Evolutionary conservation across 1,140 invertebrate genomes (phyloP).

Genomic region (Drosophila subobscura): DNA sequence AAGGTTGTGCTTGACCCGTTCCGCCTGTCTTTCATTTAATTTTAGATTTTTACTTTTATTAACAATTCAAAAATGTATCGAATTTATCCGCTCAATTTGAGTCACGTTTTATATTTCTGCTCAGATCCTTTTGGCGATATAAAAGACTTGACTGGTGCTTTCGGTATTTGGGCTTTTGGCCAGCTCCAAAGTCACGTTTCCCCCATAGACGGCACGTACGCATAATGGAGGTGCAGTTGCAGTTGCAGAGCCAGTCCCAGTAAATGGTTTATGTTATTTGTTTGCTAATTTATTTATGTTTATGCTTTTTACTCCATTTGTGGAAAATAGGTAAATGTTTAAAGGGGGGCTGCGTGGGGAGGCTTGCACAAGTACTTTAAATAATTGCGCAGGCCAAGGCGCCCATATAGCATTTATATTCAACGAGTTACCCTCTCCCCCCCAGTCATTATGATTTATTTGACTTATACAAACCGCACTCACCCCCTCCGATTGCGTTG

Average conservation of each 20-base stretch:
- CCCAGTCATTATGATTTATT: conserved; percentile 57
- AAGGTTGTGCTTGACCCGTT: background rate
- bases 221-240: conserved; percentile 35
- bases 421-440: background rate
- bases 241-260: conserved; percentile 26
- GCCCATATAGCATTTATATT: conserved; percentile 21
- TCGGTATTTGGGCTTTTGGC: conserved; percentile 14
- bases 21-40: background rate
- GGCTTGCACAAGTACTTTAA: conserved; percentile 28
- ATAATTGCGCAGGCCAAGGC: conserved; percentile 59
- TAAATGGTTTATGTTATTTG: conserved; percentile 45
- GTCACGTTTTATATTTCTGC: conserved; percentile 63
- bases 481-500: conserved; percentile 37
- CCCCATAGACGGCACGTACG: conserved; percentile 53
- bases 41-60: conserved; percentile 29
- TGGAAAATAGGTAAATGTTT: conserved; percentile 11
- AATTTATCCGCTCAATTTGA: conserved; percentile 50
- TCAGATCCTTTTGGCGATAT: conserved; percentile 49
- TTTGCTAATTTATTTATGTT: conserved; percentile 55
- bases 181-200: conserved; percentile 58
- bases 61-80: conserved; percentile 45
- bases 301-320: conserved; percentile 39
- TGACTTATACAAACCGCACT: background rate
- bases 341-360: background rate
- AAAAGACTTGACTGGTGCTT: conserved; percentile 17